phyloP scores from a whole-genome alignment of 2,888 invertebrate genomes.

The Hylaea fasciaria region DNA sequence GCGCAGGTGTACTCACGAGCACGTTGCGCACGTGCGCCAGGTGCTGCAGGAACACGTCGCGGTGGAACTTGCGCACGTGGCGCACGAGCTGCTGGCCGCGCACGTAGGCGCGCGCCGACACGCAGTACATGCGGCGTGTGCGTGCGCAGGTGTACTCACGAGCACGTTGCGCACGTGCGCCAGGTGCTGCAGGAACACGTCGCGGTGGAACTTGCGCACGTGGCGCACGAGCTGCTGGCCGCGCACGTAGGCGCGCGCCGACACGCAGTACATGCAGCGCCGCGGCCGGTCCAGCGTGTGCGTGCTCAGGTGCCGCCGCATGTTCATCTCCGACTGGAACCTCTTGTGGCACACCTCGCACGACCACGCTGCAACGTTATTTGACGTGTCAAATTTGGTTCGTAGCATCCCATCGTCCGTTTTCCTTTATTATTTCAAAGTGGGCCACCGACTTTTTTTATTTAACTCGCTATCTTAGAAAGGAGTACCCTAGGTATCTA shows the following conservation, averaged over 20 bases:
- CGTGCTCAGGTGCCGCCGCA: conserved; percentile 89
- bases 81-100: conserved; percentile 89
- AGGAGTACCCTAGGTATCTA: too few relatives aligned
- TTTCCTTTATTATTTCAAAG: too few relatives aligned
- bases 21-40: conserved; percentile 45
- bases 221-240: conserved; percentile 91
- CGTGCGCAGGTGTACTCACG: conserved; percentile 46
- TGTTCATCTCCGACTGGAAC: conserved; percentile 88
- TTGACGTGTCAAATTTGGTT: too few relatives aligned
- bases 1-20: neutral
- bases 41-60: conserved; percentile 84
- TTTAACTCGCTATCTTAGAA: too few relatives aligned
- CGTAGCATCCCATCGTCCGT: too few relatives aligned
- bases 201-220: conserved; percentile 89
- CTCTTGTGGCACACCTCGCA: conserved; percentile 86
- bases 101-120: conserved; percentile 71
- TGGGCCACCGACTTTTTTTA: too few relatives aligned
- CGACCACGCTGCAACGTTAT: conserved; percentile 50
- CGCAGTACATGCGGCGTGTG: conserved; percentile 24
- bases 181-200: conserved; percentile 82
- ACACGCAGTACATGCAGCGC: conserved; percentile 89
- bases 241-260: conserved; percentile 89
- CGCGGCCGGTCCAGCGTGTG: conserved; percentile 91
- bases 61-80: conserved; percentile 90
- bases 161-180: conserved; percentile 65